Evolutionary conservation across 1,140 invertebrate species (phyloP).

Genomic region (Meloidogyne hapla): DNA sequence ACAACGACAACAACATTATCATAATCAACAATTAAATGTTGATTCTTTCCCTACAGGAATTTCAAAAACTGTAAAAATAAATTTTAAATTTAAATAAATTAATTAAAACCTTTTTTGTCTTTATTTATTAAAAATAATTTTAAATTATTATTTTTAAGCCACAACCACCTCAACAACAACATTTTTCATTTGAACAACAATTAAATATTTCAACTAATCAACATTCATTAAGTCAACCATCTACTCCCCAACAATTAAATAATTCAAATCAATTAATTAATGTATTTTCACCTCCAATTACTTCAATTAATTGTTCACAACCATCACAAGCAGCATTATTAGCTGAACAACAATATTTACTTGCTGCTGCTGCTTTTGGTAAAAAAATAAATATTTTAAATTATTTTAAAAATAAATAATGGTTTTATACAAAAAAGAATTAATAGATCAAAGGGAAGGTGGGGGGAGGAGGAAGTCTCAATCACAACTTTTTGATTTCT

Average conservation of each 20-base stretch:
- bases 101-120: no score
- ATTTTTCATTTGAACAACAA: constrained; percentile 5
- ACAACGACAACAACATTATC: not conserved
- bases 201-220: not conserved
- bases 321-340: not conserved
- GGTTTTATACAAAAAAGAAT: no score
- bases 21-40: not conserved
- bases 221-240: constrained; percentile 3
- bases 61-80: no score
- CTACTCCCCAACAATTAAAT: not conserved
- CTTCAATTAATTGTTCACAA: constrained; percentile 2
- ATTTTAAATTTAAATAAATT: no score
- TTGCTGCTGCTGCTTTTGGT: not conserved
- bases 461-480: no score
- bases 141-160: not conserved
- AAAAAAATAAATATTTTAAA: not conserved
- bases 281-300: not conserved
- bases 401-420: no score
- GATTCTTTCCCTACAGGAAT: no score
- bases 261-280: constrained; percentile 5
- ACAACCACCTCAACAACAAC: not conserved
- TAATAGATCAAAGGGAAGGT: no score
- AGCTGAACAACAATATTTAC: not conserved
- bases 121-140: not conserved
- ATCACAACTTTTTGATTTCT: no score